Evolutionary conservation across 2,113 vertebrate species (phyloP), one percentile per base, ranked within the genome.

Genomic region (Perognathus longimembris): DNA sequence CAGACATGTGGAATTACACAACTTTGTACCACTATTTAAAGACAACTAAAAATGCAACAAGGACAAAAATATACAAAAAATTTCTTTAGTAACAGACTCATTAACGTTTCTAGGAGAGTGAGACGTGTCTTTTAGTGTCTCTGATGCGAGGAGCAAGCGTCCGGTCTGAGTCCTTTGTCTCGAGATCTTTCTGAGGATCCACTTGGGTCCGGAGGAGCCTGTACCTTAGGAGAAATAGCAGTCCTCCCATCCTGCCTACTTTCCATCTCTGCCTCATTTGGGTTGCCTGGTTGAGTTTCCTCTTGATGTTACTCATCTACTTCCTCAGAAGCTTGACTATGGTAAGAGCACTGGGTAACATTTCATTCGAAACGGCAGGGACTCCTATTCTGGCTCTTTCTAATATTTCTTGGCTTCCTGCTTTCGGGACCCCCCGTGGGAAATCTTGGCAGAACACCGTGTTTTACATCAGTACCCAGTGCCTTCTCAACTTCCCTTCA

Each of bases 391-490:
- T 70, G 76, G 38, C 88, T 79, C 66, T 73, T 89, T 66, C 36
- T 81, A 57, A 86, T 74, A 80, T 69, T 64, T 85, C 59, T 87
- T 92, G 89, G 86, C 89, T 59, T 70, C 5, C 0, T 70, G 80
- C 71, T 87, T 93, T 38, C 57, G 30, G 20, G 85, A 59, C 57
- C 69, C 89, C 15, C 42, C 63, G 28, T 30, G 91, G 86, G 87
- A 79, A 36, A 88, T 91, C 94, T 89, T 88, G 93, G 92, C 89
- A 78, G 89, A 91, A 73, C 91, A 87, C 61, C 38, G 83, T 81
- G 87, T 93, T 74, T 45, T 76, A 38, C 34, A 73, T 92, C 76
- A 70, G 21, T 59, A 66, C 6, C 21, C 26, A 90, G 54, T 45
- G 80, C 14, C 57, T 94, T 91, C 63, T 84, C 76, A 22, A 3